These are phyloP conservation scores for Anguilla rostrata DNA, from an alignment of 2,113 vertebrate genomes.

Conservation along the genomic window DNA sequence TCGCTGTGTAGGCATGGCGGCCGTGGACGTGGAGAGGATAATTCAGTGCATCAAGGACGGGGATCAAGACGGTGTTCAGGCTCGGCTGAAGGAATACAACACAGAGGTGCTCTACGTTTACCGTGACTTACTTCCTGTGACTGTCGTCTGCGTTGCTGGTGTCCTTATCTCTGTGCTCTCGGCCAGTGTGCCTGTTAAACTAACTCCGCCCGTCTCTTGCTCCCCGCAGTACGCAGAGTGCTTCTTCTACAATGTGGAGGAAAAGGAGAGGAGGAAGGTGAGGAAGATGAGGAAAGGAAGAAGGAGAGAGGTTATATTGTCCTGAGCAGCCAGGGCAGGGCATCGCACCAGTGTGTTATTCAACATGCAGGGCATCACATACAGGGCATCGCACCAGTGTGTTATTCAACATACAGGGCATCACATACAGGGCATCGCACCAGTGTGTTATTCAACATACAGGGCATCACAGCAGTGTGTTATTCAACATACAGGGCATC, in stretches of 20 bases:
- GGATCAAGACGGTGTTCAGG: conserved; percentile 60
- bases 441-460: too few species aligned
- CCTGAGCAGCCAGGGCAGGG: background rate
- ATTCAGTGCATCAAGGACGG: conserved; percentile 67
- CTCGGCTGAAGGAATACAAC: conserved; percentile 66
- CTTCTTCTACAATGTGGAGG: conserved; percentile 72
- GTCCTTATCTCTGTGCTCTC: background rate
- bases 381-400: too few species aligned
- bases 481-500: too few species aligned
- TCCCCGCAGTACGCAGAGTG: conserved; percentile 68
- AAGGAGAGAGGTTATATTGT: background rate
- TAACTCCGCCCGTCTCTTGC: conserved; percentile 9
- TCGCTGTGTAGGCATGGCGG: conserved; percentile 52
- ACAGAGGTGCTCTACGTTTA: conserved; percentile 57
- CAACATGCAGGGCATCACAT: too few species aligned
- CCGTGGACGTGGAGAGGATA: conserved; percentile 66
- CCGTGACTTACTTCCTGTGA: conserved; percentile 7
- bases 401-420: too few species aligned
- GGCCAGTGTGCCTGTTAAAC: background rate
- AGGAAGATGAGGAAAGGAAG: background rate
- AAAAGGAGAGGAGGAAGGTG: conserved; percentile 65
- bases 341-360: too few species aligned
- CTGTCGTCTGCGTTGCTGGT: background rate
- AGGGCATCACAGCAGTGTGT: too few species aligned
- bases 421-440: too few species aligned